phyloP scores from a whole-genome alignment of 1,140 invertebrate genomes.

The Micrasema minimum region DNA sequence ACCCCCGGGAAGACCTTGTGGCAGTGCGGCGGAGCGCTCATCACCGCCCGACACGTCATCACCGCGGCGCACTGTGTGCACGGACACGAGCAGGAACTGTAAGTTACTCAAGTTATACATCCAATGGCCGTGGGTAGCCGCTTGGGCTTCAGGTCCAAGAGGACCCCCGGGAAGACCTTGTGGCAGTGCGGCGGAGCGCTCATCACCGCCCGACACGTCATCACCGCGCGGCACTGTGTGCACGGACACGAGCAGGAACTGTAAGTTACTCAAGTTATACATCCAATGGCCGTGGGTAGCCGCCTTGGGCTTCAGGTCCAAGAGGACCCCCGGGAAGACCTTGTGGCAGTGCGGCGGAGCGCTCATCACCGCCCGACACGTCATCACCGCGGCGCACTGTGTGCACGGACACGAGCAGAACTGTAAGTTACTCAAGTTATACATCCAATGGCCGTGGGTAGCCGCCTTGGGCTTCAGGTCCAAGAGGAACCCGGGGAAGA shows the following conservation, averaged over 20 bases:
- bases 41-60: slow-evolving; percentile 77
- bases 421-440: slow-evolving; percentile 61
- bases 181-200: slow-evolving; percentile 87
- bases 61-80: slow-evolving; percentile 77
- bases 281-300: slow-evolving; percentile 81
- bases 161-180: slow-evolving; percentile 61
- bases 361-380: slow-evolving; percentile 80
- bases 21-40: slow-evolving; percentile 85
- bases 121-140: slow-evolving; percentile 80
- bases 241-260: slow-evolving; percentile 68
- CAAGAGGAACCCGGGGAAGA: slow-evolving; percentile 59
- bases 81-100: slow-evolving; percentile 65
- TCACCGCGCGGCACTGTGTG: slow-evolving; percentile 90
- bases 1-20: slow-evolving; percentile 67
- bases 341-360: slow-evolving; percentile 85
- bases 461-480: slow-evolving; percentile 74
- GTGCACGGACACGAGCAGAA: slow-evolving; percentile 65
- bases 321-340: slow-evolving; percentile 59
- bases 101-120: slow-evolving; percentile 56
- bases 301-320: slow-evolving; percentile 72
- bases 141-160: slow-evolving; percentile 71
- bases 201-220: slow-evolving; percentile 79
- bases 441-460: slow-evolving; percentile 82
- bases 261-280: slow-evolving; percentile 58
- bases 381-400: slow-evolving; percentile 88